Conservation (phyloP, 2,888 invertebrate species). For the Pachymerium ferrugineum region DNA sequence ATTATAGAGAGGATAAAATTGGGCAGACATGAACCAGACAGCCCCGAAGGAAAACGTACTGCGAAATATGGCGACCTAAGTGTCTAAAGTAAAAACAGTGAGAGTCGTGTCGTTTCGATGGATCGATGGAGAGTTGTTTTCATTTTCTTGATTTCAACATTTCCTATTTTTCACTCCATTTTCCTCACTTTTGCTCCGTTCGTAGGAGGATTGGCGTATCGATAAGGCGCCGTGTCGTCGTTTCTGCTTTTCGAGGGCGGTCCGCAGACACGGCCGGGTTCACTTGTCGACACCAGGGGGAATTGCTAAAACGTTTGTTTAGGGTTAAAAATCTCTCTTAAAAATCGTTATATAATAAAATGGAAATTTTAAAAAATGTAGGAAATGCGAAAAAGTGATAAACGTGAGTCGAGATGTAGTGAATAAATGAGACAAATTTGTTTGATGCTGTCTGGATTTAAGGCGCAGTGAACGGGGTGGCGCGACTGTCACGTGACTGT, state of each 20-base stretch:
- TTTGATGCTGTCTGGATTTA: slow-evolving; percentile 10
- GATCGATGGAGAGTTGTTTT: not conserved
- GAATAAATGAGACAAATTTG: slow-evolving; percentile 14
- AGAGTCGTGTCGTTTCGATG: not conserved
- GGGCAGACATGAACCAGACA: slow-evolving; percentile 23
- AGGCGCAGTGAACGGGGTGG: not conserved
- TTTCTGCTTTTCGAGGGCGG: slow-evolving; percentile 20
- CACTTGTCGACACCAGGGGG: not conserved
- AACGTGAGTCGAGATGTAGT: too few species aligned
- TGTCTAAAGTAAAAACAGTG: not conserved
- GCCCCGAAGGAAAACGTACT: slow-evolving; percentile 17
- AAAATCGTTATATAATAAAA: too few species aligned
- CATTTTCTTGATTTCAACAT: not conserved
- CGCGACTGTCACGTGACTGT: slow-evolving; percentile 25
- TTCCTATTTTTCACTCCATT: not conserved
- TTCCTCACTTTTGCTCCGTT: slow-evolving; percentile 5
- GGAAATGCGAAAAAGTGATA: too few species aligned
- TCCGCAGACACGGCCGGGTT: slow-evolving; percentile 22
- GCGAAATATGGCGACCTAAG: slow-evolving; percentile 15
- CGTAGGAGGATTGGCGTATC: not conserved
- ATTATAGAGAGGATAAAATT: not conserved
- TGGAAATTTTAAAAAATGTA: too few species aligned
- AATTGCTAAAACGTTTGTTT: too few species aligned
- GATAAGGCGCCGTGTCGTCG: slow-evolving; percentile 13
- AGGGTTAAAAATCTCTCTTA: too few species aligned